Evolutionary conservation across 1,140 invertebrate genomes (phyloP), one percentile per base, ranked within the genome.

Genomic region (Drosophila erecta): DNA sequence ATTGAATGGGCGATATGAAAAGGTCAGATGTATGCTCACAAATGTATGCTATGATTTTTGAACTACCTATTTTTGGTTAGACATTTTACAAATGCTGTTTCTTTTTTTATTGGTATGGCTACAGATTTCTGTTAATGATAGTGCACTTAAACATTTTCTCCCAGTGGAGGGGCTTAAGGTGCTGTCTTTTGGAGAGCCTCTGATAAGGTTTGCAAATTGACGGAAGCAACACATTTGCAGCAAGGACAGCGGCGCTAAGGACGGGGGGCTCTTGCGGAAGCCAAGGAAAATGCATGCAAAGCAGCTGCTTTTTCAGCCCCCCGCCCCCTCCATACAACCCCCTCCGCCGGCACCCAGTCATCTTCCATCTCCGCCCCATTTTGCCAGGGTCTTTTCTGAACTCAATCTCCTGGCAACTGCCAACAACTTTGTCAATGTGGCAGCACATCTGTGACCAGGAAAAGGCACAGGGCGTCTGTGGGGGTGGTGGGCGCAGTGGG

Each of bases 181-280:
- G 73, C 41, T 51, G 51, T 54, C 59, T 71, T 54, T 65, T 37
- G 49, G 43, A 38, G 51, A 47, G 41, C 58, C 61, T 40, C 46
- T 50, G 81, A 76, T 81, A 81, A 79, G 62, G 79, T 69, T 72
- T 83, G 72, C 81, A 77, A 85, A 84, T 84, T 86, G 77, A 84
- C 81, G 81, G 81, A 85, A 85, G 81, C 77, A 80, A 80, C 77
- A 86, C 77, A 84, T 76, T 64, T 67, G 67, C 67, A 35, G 46
- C 37, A 65, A 53, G 54, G 44, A 17, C 40, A 33, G 37, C 15
- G 35, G 20, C 15, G 12, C 38, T 4, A 43, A 20, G 33, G 2
- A 22, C 6, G 11, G 1, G 12, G 14, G 2, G 17, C 12, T 3
- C 22, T 20, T 35, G 33, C 56, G 20, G 15, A 51, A 74, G 37